Conservation (phyloP, 2,888 invertebrate species). For the Leptinotarsa tumamoca region DNA sequence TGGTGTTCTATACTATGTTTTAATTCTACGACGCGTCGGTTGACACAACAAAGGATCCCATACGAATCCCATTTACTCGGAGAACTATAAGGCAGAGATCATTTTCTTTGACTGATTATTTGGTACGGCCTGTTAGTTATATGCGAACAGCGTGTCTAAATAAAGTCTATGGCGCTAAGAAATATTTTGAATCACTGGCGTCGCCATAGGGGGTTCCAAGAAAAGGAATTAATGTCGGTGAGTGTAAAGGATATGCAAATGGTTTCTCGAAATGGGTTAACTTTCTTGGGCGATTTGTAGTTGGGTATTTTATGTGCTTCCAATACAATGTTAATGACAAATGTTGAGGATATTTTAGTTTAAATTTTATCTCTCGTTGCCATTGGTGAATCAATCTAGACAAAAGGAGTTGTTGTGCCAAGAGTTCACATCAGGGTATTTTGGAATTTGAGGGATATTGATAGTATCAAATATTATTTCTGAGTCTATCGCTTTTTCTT, state of each 20-base stretch:
- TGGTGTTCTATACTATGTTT: conserved; percentile 39
- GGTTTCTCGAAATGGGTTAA: conserved; percentile 29
- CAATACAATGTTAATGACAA: conserved; percentile 18
- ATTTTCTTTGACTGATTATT: conserved; percentile 48
- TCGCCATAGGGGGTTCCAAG: conserved; percentile 27
- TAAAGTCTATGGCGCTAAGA: conserved; percentile 53
- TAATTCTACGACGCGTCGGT: conserved; percentile 39
- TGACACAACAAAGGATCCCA: conserved; percentile 42
- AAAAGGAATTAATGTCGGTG: conserved; percentile 28
- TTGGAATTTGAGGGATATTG: too few species aligned
- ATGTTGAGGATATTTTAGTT: not conserved
- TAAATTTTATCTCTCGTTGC: not conserved
- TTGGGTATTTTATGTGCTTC: conserved; percentile 16
- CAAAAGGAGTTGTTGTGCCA: too few species aligned
- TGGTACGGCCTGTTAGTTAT: conserved; percentile 55
- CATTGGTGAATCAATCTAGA: too few species aligned
- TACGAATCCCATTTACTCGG: conserved; percentile 41
- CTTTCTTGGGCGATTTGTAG: conserved; percentile 17
- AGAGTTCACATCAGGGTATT: too few species aligned
- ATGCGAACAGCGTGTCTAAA: conserved; percentile 57
- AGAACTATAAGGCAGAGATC: conserved; percentile 37
- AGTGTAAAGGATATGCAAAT: conserved; percentile 25
- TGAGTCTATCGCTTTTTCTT: too few species aligned
- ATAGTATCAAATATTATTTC: too few species aligned
- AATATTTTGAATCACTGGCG: conserved; percentile 38